Evolutionary conservation across 2,797 vertebrate species (phyloP), one percentile per base, ranked within the genome.

Genomic region (Myiotriccus ornatus): DNA sequence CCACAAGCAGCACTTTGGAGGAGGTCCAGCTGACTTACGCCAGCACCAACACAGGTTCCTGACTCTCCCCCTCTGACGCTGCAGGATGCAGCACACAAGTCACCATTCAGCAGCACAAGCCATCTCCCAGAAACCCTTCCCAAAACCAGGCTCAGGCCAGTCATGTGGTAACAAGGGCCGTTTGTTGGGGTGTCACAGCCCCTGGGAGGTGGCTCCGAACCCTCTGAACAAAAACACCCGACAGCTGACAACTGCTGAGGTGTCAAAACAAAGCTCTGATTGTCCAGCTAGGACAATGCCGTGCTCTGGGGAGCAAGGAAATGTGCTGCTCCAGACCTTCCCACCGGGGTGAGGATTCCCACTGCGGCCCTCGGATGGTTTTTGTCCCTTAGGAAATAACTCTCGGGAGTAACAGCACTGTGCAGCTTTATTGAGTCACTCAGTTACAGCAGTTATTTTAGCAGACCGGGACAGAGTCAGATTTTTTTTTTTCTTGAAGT

Each of bases 391-490:
- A 18, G 30, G 80, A 93, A 97, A 94, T 11, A 87, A 93, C 35
- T 88, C 94, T 85, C 84, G 52, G 77, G 91, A 6, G 6, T 94
- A 97, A 97, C 93, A 98, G 97, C 97, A 98, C 97, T 98, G 97
- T 97, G 98, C 97, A 97, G 97, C 96, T 98, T 98, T 98, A 98
- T 98, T 98, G 97, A 98, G 95, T 98, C 97, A 98, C 97, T 98
- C 96, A 79, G 97, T 97, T 97, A 97, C 97, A 98, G 97, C 96
- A 98, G 97, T 63, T 63, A 95, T 98, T 97, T 97, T 94, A 95
- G 97, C 97, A 97, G 96, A 96, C 90, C 37, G 94, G 94, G 96
- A 97, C 97, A 98, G 93, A 96, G 97, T 93, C 90, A 96, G 97
- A 93, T 56, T 4, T 60, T 59, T 57, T 62, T 83, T 64, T 83